Conservation (phyloP, 2,888 invertebrate genomes). For the Spicauda simplicius region DNA sequence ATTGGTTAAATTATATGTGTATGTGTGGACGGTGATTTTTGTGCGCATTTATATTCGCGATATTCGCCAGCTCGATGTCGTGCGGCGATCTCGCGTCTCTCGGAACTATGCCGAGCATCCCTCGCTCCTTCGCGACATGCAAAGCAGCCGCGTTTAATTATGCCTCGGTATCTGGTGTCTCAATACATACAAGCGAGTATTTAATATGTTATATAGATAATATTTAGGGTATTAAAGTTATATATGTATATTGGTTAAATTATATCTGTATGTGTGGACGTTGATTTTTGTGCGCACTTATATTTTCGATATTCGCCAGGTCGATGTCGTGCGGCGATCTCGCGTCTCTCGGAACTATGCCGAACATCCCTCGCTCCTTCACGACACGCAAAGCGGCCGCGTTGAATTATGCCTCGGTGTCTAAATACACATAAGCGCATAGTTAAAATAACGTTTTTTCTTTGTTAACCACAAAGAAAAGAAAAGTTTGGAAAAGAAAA, state of each 20-base stretch:
- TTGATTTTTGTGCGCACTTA: neutral
- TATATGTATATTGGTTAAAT: too few relatives aligned
- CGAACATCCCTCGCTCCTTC: neutral
- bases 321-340: constrained; percentile 2
- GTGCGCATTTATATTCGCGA: neutral
- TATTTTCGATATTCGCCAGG: constrained; percentile 6
- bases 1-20: too few relatives aligned
- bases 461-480: too few relatives aligned
- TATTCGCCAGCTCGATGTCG: constrained; percentile 6
- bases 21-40: neutral
- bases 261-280: too few relatives aligned
- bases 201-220: too few relatives aligned
- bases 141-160: neutral
- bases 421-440: neutral
- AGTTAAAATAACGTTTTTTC: too few relatives aligned
- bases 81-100: constrained; percentile 8
- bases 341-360: constrained; percentile 21
- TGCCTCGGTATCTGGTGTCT: too few relatives aligned
- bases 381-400: constrained; percentile 6
- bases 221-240: too few relatives aligned
- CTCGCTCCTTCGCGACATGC: constrained; percentile 1
- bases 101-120: constrained; percentile 23
- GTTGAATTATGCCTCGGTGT: constrained; percentile 4
- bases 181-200: neutral
- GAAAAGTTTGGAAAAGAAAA: too few relatives aligned